Evolutionary conservation across 2,888 invertebrate species (phyloP).

Genomic region (Torymus aiolomorphi): DNA sequence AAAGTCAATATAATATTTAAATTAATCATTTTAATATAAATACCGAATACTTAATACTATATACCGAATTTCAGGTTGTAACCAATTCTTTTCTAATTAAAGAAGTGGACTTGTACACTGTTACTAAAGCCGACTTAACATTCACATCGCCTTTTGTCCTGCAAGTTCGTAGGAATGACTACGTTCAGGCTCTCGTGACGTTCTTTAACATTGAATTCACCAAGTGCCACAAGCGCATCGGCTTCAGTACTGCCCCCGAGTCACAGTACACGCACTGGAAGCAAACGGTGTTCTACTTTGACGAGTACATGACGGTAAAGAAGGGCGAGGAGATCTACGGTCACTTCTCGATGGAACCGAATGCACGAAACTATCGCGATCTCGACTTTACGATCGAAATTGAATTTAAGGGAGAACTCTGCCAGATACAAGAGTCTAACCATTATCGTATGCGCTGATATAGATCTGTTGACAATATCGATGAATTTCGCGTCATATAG

Average conservation of each 20-base stretch:
- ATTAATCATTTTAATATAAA: too few relatives aligned
- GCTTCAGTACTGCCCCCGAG: slow-evolving; percentile 99
- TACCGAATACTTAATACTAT: too few relatives aligned
- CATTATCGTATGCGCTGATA: slow-evolving; percentile 93
- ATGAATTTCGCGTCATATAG: slow-evolving; percentile 40
- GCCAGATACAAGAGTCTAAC: slow-evolving; percentile 90
- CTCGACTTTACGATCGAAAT: slow-evolving; percentile 96
- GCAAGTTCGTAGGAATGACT: slow-evolving; percentile 92
- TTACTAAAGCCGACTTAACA: slow-evolving; percentile 94
- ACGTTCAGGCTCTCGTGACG: slow-evolving; percentile 97
- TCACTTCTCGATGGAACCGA: slow-evolving; percentile 94
- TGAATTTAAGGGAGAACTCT: slow-evolving; percentile 93
- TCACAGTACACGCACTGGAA: slow-evolving; percentile 99
- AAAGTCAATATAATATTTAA: too few relatives aligned
- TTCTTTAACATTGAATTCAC: slow-evolving; percentile 99
- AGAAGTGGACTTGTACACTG: slow-evolving; percentile 98
- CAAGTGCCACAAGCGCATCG: slow-evolving; percentile 98
- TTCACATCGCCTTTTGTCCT: slow-evolving; percentile 92
- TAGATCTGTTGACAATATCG: neutral
- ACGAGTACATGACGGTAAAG: slow-evolving; percentile 97
- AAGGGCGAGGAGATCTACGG: slow-evolving; percentile 96
- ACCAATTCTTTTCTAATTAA: slow-evolving; percentile 96
- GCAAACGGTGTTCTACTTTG: slow-evolving; percentile 98
- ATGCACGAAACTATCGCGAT: slow-evolving; percentile 96
- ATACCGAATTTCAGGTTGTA: slow-evolving; percentile 86